Evolutionary conservation across 2,888 invertebrate species (phyloP).

Genomic region (Augochlorella aurata): DNA sequence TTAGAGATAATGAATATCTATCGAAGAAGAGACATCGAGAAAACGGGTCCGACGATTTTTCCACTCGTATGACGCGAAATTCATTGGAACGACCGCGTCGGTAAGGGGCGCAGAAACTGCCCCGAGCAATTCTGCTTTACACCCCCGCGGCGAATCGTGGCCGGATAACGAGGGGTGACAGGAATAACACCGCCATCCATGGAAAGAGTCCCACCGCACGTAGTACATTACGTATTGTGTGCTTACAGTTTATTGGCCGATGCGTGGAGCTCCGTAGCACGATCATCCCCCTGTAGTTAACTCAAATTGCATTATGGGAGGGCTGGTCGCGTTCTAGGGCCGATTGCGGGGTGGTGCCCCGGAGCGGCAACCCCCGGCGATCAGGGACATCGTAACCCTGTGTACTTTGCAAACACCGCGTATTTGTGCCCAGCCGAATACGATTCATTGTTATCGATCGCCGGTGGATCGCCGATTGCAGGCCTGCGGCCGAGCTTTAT

Average conservation of each 20-base stretch:
- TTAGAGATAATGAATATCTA: too few species aligned
- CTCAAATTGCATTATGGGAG: slow-evolving; percentile 78
- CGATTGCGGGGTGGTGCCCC: slow-evolving; percentile 60
- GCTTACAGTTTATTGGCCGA: slow-evolving; percentile 73
- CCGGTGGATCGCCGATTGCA: background rate
- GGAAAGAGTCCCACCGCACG: slow-evolving; percentile 65
- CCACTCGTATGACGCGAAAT: background rate
- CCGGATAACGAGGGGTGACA: slow-evolving; percentile 37
- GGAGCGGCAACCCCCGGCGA: slow-evolving; percentile 23
- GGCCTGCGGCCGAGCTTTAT: background rate
- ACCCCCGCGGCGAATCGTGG: slow-evolving; percentile 12
- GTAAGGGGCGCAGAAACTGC: too few species aligned
- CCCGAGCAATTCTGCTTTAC: background rate
- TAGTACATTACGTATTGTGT: slow-evolving; percentile 71
- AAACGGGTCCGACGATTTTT: too few species aligned
- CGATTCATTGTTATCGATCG: slow-evolving; percentile 35
- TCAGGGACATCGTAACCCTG: slow-evolving; percentile 30
- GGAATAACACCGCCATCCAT: slow-evolving; percentile 59
- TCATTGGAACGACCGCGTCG: background rate
- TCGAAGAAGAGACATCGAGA: too few species aligned
- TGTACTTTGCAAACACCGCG: slow-evolving; percentile 51
- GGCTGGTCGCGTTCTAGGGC: slow-evolving; percentile 66
- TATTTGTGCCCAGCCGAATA: slow-evolving; percentile 33
- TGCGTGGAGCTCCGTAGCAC: slow-evolving; percentile 60
- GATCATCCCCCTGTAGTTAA: slow-evolving; percentile 76